Evolutionary conservation across 2,113 vertebrate species (phyloP), one percentile per base, ranked within the genome.

Genomic region (Notarius quadriscutis): DNA sequence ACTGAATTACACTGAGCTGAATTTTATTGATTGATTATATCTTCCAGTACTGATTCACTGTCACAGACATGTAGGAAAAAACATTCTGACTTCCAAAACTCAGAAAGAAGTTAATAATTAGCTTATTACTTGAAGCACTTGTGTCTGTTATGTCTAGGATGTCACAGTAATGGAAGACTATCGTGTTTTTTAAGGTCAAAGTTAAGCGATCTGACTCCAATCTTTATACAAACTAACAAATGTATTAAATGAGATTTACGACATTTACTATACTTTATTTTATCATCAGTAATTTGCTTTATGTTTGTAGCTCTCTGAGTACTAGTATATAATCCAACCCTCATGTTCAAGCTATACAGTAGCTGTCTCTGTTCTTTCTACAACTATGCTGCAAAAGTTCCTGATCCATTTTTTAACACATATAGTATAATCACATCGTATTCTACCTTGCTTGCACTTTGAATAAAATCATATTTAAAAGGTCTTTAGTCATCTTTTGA

Each of bases 101-200:
- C 8, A 17, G 15, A 27, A 83, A 69, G 2, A 57, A 11, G 18
- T 55, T 17, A 30, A 53, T 0, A 20, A 34, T 67, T 62, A 67
- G 53, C 30, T 75, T 48, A 55, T 50, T 71, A 18, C 53, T 74
- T 27, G 7, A 51, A 85, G 15, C 84, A 60, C 55, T 85, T 85
- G 22, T 62, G 22, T 27, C 18, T 74, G 69, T 60, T 84, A 22
- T 58, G 53, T 85, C 82, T 83, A 69, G 63, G 30, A n/a, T 27
- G 63, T 51, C 63, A 84, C 65, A 84, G 83, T 72, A 27, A 55
- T 71, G 2, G 10, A 55, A 69, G 83, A 57, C 1, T 34, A 18
- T 67, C 8, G 57, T 20, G 50, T 53, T 84, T 25, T 11, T 65
- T 50, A 25, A 48, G 41, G 34, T 65, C 11, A 82, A 1, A 17